Conservation (phyloP, 2,113 vertebrate species). For the Aepyceros melampus region DNA sequence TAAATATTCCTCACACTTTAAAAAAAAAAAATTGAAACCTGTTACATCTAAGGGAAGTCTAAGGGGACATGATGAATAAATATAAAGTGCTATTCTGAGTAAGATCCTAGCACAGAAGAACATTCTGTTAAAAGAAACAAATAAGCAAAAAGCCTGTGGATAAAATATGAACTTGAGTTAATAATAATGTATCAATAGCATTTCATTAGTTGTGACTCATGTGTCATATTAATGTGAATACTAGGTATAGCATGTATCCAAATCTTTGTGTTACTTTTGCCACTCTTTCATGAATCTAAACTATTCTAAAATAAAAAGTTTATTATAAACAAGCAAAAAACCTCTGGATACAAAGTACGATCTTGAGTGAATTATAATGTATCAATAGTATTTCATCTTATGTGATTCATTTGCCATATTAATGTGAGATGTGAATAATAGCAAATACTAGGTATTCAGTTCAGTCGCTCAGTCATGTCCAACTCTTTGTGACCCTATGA, state of each 20-base stretch:
- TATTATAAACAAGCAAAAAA: background rate
- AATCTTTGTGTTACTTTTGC: background rate
- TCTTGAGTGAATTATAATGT: background rate
- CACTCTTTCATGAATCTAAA: background rate
- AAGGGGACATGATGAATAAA: background rate
- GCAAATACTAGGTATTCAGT: too few species aligned
- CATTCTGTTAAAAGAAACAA: background rate
- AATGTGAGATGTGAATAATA: background rate
- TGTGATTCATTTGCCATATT: background rate
- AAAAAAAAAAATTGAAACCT: background rate
- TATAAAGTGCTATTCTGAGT: background rate
- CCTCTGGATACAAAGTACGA: background rate
- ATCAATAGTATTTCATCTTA: background rate
- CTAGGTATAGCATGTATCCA: accelerated
- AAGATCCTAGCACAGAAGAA: background rate
- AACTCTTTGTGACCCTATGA: too few species aligned
- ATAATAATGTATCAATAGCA: background rate
- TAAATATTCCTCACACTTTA: background rate
- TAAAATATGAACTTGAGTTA: background rate
- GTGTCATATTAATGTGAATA: background rate
- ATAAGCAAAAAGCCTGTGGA: background rate
- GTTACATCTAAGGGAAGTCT: background rate
- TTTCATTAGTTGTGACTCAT: background rate
- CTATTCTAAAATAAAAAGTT: background rate
- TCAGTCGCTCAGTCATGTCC: too few species aligned